Conservation (phyloP, 1,140 invertebrate species). For the Araneus ventricosus region DNA sequence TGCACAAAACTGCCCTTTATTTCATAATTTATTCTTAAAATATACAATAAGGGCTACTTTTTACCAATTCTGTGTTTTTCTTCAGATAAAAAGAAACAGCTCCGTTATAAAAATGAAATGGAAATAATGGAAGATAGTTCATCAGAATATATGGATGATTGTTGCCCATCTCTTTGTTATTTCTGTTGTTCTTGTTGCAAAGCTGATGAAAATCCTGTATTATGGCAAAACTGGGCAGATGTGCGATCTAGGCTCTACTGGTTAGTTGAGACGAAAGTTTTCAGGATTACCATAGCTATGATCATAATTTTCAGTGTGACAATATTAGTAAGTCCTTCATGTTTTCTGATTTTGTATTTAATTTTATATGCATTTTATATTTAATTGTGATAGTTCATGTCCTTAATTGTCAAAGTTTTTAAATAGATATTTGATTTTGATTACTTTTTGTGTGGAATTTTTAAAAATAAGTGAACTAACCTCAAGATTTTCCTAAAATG, state of each 20-base stretch:
- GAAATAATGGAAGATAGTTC: conserved; percentile 67
- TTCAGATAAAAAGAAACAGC: conserved; percentile 62
- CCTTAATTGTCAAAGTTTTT: too few species aligned
- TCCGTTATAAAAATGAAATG: conserved; percentile 61
- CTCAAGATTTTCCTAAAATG: too few species aligned
- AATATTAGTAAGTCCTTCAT: conserved; percentile 51
- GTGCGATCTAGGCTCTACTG: conserved; percentile 51
- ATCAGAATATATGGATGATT: conserved; percentile 69
- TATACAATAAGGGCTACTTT: neutral
- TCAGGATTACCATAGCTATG: conserved; percentile 32
- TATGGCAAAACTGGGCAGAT: conserved; percentile 73
- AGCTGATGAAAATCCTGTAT: conserved; percentile 70
- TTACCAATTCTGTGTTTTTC: neutral
- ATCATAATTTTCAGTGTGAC: conserved; percentile 42
- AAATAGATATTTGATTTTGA: too few species aligned
- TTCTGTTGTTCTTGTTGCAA: conserved; percentile 70
- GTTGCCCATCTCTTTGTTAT: conserved; percentile 65
- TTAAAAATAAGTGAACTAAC: too few species aligned
- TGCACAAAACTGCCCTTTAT: neutral
- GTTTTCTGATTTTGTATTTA: neutral
- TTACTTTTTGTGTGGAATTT: too few species aligned
- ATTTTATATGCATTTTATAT: too few species aligned
- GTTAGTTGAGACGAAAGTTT: conserved; percentile 63
- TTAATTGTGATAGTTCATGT: too few species aligned
- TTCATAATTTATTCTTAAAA: neutral